Percentiles rank a stretch among this genome's conserved stretches.
Evolutionary conservation across 2,888 invertebrate species (phyloP).

Genomic region (Diploptera punctata): DNA sequence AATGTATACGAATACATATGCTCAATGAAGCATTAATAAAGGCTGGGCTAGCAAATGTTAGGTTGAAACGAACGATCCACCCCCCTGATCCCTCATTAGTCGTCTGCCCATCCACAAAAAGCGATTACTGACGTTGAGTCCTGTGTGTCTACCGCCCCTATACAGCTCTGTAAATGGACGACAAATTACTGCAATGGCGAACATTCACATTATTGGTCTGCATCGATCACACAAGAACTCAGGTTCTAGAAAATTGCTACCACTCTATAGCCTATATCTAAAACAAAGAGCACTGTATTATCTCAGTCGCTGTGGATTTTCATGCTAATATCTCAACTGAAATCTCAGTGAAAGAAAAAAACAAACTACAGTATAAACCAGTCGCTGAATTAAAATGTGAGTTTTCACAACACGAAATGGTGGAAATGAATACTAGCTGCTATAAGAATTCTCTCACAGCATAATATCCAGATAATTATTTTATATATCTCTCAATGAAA

Average conservation of each 20-base stretch:
- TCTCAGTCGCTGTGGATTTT: too few relatives aligned
- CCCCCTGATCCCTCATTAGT: slow-evolving; percentile 22
- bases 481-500: too few relatives aligned
- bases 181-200: slow-evolving; percentile 30
- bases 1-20: neutral
- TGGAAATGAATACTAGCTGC: too few relatives aligned
- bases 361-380: too few relatives aligned
- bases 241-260: neutral
- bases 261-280: too few relatives aligned
- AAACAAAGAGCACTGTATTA: too few relatives aligned
- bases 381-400: too few relatives aligned
- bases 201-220: neutral
- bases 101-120: slow-evolving; percentile 15
- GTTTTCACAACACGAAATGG: too few relatives aligned
- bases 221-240: slow-evolving; percentile 14
- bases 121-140: slow-evolving; percentile 11
- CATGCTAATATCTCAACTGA: too few relatives aligned
- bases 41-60: neutral
- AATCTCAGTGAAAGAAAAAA: too few relatives aligned
- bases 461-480: too few relatives aligned
- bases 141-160: slow-evolving; percentile 1
- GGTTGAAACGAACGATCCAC: slow-evolving; percentile 1
- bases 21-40: slow-evolving; percentile 28
- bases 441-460: too few relatives aligned
- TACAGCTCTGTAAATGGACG: slow-evolving; percentile 29